Percentiles rank a stretch among this genome's conserved stretches.
Conservation (phyloP, 2,113 vertebrate species). For the Petroica traversi region DNA sequence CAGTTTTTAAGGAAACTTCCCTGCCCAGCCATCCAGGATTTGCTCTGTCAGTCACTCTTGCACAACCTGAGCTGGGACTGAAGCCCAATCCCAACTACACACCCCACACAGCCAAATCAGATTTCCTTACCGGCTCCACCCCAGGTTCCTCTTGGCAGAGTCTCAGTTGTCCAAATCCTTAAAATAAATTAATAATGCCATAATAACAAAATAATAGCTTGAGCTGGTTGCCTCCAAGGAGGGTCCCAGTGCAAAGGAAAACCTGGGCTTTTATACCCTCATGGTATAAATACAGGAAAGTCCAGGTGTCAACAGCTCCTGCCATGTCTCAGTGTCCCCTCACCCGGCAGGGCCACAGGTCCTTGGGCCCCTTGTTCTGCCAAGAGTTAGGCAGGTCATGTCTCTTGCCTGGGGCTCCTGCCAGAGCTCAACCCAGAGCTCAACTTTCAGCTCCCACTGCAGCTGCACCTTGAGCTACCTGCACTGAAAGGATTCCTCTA, state of each 20-base stretch:
- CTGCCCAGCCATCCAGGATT: background rate
- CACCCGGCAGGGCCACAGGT: background rate
- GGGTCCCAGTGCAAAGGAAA: background rate
- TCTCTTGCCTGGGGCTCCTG: background rate
- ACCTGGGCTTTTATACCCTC: background rate
- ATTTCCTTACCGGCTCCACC: accelerated
- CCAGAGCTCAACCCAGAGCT: background rate
- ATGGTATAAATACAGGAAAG: background rate
- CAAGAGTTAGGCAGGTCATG: background rate
- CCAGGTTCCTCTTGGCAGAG: background rate
- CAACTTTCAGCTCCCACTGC: background rate
- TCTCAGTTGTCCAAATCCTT: background rate
- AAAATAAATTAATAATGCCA: background rate
- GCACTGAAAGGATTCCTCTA: background rate
- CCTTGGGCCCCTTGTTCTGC: background rate
- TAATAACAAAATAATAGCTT: background rate
- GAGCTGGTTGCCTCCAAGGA: background rate
- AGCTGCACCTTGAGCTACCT: background rate
- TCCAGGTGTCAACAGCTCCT: accelerated
- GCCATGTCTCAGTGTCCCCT: background rate
- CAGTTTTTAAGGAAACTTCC: background rate
- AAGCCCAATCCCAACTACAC: background rate
- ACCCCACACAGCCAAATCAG: background rate
- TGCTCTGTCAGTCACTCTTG: background rate
- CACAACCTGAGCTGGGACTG: background rate